Evolutionary conservation across 2,888 invertebrate genomes (phyloP).

Genomic region (Hyalella azteca): DNA sequence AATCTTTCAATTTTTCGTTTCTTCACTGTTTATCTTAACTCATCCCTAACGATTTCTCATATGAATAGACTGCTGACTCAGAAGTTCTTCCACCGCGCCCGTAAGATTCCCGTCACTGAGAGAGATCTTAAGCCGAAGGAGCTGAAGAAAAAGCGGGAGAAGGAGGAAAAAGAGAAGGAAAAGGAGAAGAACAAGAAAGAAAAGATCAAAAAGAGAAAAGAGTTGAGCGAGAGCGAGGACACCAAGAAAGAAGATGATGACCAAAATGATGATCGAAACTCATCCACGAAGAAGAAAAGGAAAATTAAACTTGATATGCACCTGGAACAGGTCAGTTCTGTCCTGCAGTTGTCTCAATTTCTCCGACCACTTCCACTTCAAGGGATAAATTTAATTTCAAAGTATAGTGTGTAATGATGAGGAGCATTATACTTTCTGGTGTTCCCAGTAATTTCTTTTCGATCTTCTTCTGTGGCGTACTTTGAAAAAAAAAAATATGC

Average conservation of each 20-base stretch:
- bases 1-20: no score
- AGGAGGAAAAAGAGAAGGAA: constrained; percentile 66
- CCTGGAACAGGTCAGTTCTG: constrained; percentile 76
- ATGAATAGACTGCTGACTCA: constrained; percentile 77
- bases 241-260: constrained; percentile 61
- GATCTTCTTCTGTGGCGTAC: no score
- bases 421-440: no score
- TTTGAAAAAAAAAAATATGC: no score
- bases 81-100: constrained; percentile 94
- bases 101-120: constrained; percentile 80
- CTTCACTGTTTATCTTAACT: no score
- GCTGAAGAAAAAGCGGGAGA: constrained; percentile 64
- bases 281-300: constrained; percentile 73
- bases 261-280: constrained; percentile 66
- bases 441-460: no score
- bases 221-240: constrained; percentile 59
- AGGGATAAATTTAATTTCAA: no score
- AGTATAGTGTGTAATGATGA: no score
- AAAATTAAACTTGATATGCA: constrained; percentile 98
- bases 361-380: no score
- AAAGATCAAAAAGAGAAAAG: constrained; percentile 42
- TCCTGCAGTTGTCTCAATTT: no score
- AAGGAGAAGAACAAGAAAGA: constrained; percentile 65
- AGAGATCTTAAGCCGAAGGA: constrained; percentile 67
- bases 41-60: background rate